Evolutionary conservation across 2,888 invertebrate species (phyloP).

Genomic region (Agrilus biguttatus): DNA sequence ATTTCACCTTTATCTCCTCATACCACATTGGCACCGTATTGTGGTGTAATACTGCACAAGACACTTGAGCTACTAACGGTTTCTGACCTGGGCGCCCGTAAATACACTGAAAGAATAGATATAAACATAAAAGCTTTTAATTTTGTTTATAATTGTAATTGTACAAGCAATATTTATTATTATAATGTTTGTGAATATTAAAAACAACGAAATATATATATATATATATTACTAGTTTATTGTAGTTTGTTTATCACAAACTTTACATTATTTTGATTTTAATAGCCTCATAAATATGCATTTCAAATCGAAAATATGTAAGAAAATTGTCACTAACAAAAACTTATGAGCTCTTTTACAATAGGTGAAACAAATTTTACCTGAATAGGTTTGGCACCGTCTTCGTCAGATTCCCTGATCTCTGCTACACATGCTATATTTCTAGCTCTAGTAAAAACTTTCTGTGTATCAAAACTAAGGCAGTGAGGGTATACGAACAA

Average conservation of each 20-base stretch:
- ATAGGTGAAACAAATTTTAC: constrained; percentile 32
- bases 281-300: too few relatives aligned
- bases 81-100: constrained; percentile 55
- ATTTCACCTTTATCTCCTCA: constrained; percentile 82
- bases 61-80: constrained; percentile 49
- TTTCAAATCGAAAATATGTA: too few relatives aligned
- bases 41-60: constrained; percentile 79
- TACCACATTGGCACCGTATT: constrained; percentile 80
- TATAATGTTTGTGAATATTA: too few relatives aligned
- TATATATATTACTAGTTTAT: too few relatives aligned
- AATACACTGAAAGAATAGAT: constrained; percentile 42
- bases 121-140: too few relatives aligned
- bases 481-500: constrained; percentile 82
- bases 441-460: constrained; percentile 79
- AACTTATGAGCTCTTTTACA: background rate
- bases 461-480: constrained; percentile 82
- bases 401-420: constrained; percentile 68
- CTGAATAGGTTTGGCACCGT: constrained; percentile 54
- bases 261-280: background rate
- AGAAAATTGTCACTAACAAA: too few relatives aligned
- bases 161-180: too few relatives aligned
- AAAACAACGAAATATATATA: too few relatives aligned
- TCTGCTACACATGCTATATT: constrained; percentile 89
- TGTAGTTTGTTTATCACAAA: background rate
- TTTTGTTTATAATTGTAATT: too few relatives aligned